These are phyloP conservation scores for Trissolcus brochymenae DNA, from an alignment of 2,888 invertebrate species.

Conservation along the genomic window DNA sequence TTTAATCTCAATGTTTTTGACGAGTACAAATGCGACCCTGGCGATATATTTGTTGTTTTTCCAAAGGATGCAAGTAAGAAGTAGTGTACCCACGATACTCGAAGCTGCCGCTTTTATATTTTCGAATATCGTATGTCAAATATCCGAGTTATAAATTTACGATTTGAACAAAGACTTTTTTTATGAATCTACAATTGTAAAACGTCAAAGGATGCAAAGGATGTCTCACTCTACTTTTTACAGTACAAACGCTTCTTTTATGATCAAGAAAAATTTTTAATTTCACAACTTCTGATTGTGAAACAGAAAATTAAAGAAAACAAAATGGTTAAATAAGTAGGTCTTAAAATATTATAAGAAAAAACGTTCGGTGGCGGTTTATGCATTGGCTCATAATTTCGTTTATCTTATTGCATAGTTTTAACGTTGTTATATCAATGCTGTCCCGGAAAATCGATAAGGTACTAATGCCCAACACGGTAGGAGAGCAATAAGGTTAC, in stretches of 20 bases:
- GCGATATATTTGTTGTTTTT: conserved; percentile 61
- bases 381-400: conserved; percentile 16
- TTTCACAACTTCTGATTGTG: neutral
- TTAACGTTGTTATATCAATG: conserved; percentile 53
- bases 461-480: conserved; percentile 59
- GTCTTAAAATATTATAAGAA: too few relatives aligned
- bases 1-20: too few relatives aligned
- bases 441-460: conserved; percentile 55
- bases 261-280: neutral
- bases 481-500: conserved; percentile 67
- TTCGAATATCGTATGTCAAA: conserved; percentile 31
- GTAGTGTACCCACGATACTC: conserved; percentile 59
- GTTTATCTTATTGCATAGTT: conserved; percentile 50
- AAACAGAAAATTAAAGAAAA: neutral
- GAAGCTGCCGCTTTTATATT: conserved; percentile 25
- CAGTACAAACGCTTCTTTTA: too few relatives aligned
- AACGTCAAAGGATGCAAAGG: too few relatives aligned
- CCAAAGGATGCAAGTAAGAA: conserved; percentile 63
- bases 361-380: too few relatives aligned
- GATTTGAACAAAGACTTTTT: conserved; percentile 6
- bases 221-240: too few relatives aligned
- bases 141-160: conserved; percentile 36
- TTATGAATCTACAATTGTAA: too few relatives aligned
- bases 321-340: too few relatives aligned
- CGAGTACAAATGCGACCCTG: too few relatives aligned